These are phyloP conservation scores for Gallinago paraguaiae DNA, from an alignment of 2,113 vertebrate genomes.

Conservation along the genomic window DNA sequence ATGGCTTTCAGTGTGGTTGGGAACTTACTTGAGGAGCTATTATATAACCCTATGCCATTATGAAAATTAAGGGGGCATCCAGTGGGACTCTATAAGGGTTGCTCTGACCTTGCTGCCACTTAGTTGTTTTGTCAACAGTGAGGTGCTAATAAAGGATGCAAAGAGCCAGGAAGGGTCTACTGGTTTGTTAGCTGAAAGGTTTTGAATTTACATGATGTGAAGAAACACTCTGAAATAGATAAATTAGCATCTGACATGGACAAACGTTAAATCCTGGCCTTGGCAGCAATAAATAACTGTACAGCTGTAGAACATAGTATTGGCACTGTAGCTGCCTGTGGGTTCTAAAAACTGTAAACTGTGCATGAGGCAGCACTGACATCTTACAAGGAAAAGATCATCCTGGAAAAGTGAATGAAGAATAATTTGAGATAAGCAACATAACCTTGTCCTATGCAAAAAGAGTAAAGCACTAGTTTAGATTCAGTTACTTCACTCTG, in stretches of 20 bases:
- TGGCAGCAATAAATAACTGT: not conserved
- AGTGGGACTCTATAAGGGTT: not conserved
- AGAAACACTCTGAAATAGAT: not conserved
- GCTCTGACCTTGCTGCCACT: not conserved
- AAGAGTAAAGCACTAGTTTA: not conserved
- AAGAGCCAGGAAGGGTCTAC: not conserved
- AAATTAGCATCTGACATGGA: not conserved
- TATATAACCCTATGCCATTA: not conserved
- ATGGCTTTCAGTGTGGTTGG: not conserved
- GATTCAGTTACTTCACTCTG: not conserved
- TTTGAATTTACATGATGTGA: not conserved
- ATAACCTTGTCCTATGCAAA: not conserved
- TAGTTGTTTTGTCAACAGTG: not conserved
- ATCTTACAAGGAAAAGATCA: not conserved
- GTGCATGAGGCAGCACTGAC: not conserved
- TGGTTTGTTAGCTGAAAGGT: not conserved
- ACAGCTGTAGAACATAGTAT: not conserved
- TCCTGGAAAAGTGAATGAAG: not conserved
- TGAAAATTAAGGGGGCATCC: not conserved
- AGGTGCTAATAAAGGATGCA: not conserved
- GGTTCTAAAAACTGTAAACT: not conserved
- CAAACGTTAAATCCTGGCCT: not conserved
- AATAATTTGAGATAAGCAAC: not conserved
- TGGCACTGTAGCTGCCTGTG: rapidly evolving
- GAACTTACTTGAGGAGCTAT: not conserved